These are phyloP conservation scores for Yponomeuta evonymella DNA, from an alignment of 2,888 invertebrate genomes.

Conservation along the genomic window DNA sequence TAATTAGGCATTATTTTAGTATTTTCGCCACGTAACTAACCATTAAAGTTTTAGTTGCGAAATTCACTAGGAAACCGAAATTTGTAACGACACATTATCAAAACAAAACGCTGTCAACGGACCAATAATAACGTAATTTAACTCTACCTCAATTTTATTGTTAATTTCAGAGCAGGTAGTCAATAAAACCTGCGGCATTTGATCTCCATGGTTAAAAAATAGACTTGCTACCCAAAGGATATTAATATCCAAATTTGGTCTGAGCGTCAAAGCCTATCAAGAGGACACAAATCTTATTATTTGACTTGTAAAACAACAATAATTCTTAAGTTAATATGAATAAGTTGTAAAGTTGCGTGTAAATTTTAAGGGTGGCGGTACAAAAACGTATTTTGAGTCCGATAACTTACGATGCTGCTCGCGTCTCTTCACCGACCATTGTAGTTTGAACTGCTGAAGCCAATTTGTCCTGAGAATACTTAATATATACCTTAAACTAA, in stretches of 20 bases:
- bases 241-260: neutral
- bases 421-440: constrained; percentile 41
- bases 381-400: constrained; percentile 8
- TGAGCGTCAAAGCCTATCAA: neutral
- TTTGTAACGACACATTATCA: neutral
- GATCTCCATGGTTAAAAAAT: neutral
- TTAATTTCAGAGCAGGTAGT: neutral
- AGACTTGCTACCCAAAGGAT: neutral
- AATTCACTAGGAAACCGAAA: neutral
- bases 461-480: constrained; percentile 61
- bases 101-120: neutral
- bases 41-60: neutral
- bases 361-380: neutral
- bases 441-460: constrained; percentile 44
- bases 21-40: neutral
- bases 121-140: neutral
- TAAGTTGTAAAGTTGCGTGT: neutral
- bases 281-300: neutral
- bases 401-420: constrained; percentile 33
- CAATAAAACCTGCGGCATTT: neutral
- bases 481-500: constrained; percentile 31
- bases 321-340: neutral
- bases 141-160: neutral
- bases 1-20: neutral
- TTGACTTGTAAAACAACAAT: neutral